These are phyloP conservation scores for Takifugu ocellatus DNA, from an alignment of 2,797 vertebrate species.

Conservation along the genomic window DNA sequence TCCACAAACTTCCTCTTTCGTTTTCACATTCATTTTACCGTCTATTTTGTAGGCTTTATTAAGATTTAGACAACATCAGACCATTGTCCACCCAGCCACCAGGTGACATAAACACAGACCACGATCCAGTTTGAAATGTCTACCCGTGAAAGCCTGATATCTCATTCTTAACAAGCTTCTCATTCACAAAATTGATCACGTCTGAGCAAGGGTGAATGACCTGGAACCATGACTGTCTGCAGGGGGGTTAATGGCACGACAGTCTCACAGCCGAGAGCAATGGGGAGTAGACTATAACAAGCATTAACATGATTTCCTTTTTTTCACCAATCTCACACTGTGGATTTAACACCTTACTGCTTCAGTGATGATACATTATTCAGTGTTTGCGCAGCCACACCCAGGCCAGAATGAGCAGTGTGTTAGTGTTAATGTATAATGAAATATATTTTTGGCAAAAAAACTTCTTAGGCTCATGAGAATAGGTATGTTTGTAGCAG, in stretches of 20 bases:
- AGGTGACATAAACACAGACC: constrained; percentile 31
- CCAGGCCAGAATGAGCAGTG: constrained; percentile 29
- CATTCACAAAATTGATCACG: constrained; percentile 51
- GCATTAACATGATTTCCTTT: constrained; percentile 24
- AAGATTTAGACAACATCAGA: constrained; percentile 14
- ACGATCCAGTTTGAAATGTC: constrained; percentile 26
- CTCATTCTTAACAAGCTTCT: constrained; percentile 51
- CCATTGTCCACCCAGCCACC: constrained; percentile 6
- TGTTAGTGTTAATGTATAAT: not conserved
- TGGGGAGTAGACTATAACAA: constrained; percentile 28
- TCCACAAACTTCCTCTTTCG: constrained; percentile 17
- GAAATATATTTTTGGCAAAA: too few relatives aligned
- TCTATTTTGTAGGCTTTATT: constrained; percentile 8
- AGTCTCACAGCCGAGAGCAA: constrained; percentile 27
- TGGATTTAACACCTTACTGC: constrained; percentile 50
- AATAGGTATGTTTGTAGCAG: not conserved
- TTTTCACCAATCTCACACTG: constrained; percentile 49
- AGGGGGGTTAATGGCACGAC: constrained; percentile 1
- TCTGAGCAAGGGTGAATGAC: constrained; percentile 27
- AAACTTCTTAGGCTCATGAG: too few relatives aligned
- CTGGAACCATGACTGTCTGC: constrained; percentile 19
- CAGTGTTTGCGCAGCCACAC: constrained; percentile 57
- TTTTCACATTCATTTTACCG: constrained; percentile 8
- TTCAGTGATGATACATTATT: constrained; percentile 59
- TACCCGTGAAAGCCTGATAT: constrained; percentile 23